Base-by-base conservation (phyloP, 1,140 invertebrate species). In the Hyposmocoma kahamanoa region DNA sequence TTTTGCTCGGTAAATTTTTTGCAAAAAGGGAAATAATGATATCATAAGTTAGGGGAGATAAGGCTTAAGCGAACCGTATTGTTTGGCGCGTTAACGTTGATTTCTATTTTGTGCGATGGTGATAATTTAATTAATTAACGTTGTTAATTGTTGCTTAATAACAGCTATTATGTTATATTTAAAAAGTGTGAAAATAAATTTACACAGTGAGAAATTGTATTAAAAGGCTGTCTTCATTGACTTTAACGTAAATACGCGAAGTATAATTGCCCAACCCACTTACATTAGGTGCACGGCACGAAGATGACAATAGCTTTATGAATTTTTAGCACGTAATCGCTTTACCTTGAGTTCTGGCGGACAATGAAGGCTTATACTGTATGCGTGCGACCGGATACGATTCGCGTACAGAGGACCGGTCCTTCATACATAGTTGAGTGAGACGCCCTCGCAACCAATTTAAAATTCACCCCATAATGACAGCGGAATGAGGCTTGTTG, bases 11-110 rank as follows among this genome's bases (percentile, higher is more conserved):
- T 72, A 78, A 71, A 58, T 82, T 83, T 36, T 84, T 82, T 73
- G 61, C 61, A 72, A 77, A 82, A 80, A 74, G 59, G 69, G 63
- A 80, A 74, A 78, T 83, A 83, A 85, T 85, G 74, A 83, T 73
- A 74, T 80, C 72, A 71, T 68, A 67, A 67, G 76, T 77, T 72
- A 73, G 65, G 55, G 62, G 63, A 81, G 77, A 85, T 85, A 80
- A 83, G 67, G 56, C n/a, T 59, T 67, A 62, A 73, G 61, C 71
- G 67, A 62, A 56, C 56, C 66, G 60, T 68, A 63, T 72, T 77
- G 72, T 78, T 79, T 81, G 74, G 69, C 68, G 62, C 56, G 70
- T 73, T 64, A 55, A 5, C 24, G 24, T 34, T 34, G 5, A 34
- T 34, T 34, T 34, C 15, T 9, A 6, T 34, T 34, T 34, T 34